Base-by-base conservation (phyloP, 2,888 invertebrate genomes). In the Microplitis deprimator region DNA sequence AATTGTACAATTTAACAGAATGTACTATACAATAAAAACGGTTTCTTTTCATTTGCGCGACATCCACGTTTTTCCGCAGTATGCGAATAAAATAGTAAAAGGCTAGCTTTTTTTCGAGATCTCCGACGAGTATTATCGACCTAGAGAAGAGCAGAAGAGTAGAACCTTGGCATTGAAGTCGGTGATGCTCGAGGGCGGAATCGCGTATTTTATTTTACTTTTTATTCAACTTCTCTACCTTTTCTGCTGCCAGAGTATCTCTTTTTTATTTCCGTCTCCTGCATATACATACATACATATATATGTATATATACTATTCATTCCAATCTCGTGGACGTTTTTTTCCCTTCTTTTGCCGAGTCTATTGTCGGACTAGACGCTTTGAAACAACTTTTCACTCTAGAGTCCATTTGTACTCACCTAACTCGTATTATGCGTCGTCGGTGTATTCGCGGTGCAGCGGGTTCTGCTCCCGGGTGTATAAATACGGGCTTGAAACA, bases 301-400 rank as follows among this genome's bases (percentile, higher is more conserved):
- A 50, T 50, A 50, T 50, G 13, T 13, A 50, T 50, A 50, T 50
- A 50, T 73, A 79, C 79, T 74, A 68, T 77, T 82, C 82, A 81
- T 82, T 81, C 74, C 75, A 78, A 79, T 79, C 80, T 82, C 78
- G 79, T 78, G 75, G 75, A 75, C 77, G 75, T 79, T 79, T 70
- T 71, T 76, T 76, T 61, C 73, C 61, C 39, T 76, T 76, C 75
- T 79, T 77, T 76, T 72, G 75, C 70, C 60, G 79, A 78, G 73
- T 41, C 80, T 81, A 85, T 85, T 85, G 86, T 85, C 80, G 79
- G 77, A 79, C 83, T 82, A 86, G 85, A 80, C 81, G 83, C 82
- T 85, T 84, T 81, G 81, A 84, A 84, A 86, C 86, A 84, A 83
- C 83, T 85, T 83, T 83, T 83, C 82, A 82, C 84, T 81, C 79